Base-by-base conservation (phyloP, 2,888 invertebrate genomes). In the Chouioia cunea region DNA sequence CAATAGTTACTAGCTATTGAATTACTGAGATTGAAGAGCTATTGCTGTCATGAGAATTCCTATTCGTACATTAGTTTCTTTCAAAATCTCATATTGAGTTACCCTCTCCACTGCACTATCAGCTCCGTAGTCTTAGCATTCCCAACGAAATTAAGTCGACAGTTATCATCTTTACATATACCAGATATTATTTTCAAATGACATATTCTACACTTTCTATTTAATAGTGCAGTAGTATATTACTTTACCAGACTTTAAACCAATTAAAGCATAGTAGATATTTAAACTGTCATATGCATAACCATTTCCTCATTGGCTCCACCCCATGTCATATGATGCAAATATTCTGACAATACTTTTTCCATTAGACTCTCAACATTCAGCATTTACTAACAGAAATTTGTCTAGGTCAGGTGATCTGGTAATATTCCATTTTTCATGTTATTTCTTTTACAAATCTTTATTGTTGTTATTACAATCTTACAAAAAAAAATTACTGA, bases 1-100 rank as follows among this genome's bases (percentile, higher is more conserved):
- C 6, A 6, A n/a, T 65, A 36, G 27, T 16, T 27, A 3, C 23
- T 46, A 12, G 48, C 53, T 69, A 23, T 71, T 54, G 23, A 10
- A 54, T 18, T 12, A 69, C 52, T 46, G 46, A 27, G 23, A 73
- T 73, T 8, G 57, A 68, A 1, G 47, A 58, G 16, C 65, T 71
- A 16, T 73, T 66, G 18, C 69, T 63, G 46, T 74, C 69, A 74
- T 66, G 12, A 74, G 65, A 18, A 73, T 60, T 4, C 71, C 73
- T 4, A 71, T 64, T 71, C 71, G 52, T 3, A 70, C 16, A 44
- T 65, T 73, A 4, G 47, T 18, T 10, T 59, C 53, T 52, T 56
- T 65, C 10, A 72, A 65, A 22, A 70, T 64, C 27, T 18, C 2
- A 22, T 44, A 67, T 4, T 65, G 2, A 1, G 22, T 18, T 8